Evolutionary conservation across 2,797 vertebrate species (phyloP).

Genomic region (Pampus argenteus): DNA sequence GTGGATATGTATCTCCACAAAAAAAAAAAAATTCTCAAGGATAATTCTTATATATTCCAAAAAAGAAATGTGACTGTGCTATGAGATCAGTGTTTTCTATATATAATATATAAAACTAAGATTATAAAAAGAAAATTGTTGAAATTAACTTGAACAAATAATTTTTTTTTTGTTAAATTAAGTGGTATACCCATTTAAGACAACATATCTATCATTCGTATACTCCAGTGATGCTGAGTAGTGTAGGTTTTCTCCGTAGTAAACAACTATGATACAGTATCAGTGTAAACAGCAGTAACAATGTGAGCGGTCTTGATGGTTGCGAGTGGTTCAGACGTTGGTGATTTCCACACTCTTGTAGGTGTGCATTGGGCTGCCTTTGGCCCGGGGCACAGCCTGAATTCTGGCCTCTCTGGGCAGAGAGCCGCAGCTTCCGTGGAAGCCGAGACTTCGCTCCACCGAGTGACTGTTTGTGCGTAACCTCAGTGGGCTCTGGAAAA

Average conservation of each 20-base stretch:
- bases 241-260: constrained; percentile 47
- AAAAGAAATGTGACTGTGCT: background rate
- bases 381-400: constrained; percentile 75
- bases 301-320: constrained; percentile 4
- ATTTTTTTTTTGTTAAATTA: background rate
- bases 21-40: constrained; percentile 10
- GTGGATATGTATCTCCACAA: constrained; percentile 12
- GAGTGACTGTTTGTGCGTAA: constrained; percentile 77
- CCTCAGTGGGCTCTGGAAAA: constrained; percentile 74
- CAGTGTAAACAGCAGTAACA: constrained; percentile 60
- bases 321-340: constrained; percentile 76
- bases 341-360: constrained; percentile 85
- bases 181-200: constrained; percentile 4
- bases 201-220: background rate
- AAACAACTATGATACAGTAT: constrained; percentile 39
- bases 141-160: constrained; percentile 10
- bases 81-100: constrained; percentile 17
- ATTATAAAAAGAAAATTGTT: constrained; percentile 40
- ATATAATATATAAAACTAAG: constrained; percentile 5
- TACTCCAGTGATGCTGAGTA: constrained; percentile 14
- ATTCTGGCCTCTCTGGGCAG: constrained; percentile 81
- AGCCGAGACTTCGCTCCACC: constrained; percentile 73
- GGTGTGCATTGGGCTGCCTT: constrained; percentile 82
- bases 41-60: constrained; percentile 10
- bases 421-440: constrained; percentile 80